Evolutionary conservation across 2,888 invertebrate genomes (phyloP).

Genomic region (Drosophila ezoana): DNA sequence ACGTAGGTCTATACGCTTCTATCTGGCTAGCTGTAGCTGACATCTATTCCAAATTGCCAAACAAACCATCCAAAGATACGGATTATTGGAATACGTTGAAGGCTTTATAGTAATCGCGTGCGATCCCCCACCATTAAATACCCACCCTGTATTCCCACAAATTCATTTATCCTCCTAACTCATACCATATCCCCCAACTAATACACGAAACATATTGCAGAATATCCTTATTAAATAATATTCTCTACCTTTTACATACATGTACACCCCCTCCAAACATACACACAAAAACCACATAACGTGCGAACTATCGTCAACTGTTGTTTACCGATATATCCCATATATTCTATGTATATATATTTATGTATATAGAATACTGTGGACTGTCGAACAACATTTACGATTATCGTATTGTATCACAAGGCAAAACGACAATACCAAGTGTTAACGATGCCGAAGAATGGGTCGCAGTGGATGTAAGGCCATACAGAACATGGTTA

Average conservation of each 20-base stretch:
- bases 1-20: conserved; percentile 67
- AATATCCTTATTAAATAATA: conserved; percentile 57
- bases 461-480: conserved; percentile 92
- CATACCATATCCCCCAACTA: conserved; percentile 21
- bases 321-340: conserved; percentile 32
- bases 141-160: neutral
- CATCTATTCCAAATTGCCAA: conserved; percentile 63
- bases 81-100: conserved; percentile 69
- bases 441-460: conserved; percentile 96
- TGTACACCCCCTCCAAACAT: conserved; percentile 29
- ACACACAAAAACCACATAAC: conserved; percentile 7
- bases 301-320: conserved; percentile 31
- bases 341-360: conserved; percentile 6
- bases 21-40: conserved; percentile 61
- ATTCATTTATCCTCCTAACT: conserved; percentile 33
- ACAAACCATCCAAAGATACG: conserved; percentile 64
- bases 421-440: conserved; percentile 97
- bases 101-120: conserved; percentile 36
- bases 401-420: conserved; percentile 95
- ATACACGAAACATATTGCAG: conserved; percentile 13
- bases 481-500: conserved; percentile 84
- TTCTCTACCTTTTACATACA: conserved; percentile 82
- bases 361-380: conserved; percentile 87
- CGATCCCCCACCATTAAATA: conserved; percentile 8
- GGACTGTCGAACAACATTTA: conserved; percentile 91